A percentile compares a stretch with the other conserved stretches of the same genome.
Evolutionary conservation across 2,113 vertebrate genomes (phyloP).

Genomic region (Megaceryle torquata): DNA sequence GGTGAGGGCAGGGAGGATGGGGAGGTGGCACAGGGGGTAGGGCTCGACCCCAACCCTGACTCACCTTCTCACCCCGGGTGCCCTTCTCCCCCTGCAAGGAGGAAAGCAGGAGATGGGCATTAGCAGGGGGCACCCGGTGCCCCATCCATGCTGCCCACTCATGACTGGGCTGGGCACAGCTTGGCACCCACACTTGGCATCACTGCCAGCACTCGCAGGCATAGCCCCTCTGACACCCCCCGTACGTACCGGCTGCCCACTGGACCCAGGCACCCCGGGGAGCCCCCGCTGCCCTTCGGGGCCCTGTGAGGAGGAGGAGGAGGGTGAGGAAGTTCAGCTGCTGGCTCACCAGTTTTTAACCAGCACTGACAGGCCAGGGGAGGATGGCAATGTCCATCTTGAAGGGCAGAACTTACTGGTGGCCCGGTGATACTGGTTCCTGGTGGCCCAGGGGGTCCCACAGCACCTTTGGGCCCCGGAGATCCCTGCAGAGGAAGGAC

Average conservation of each 20-base stretch:
- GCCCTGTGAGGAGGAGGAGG: slow-evolving; percentile 59
- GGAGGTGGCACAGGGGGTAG: not conserved
- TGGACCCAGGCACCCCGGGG: slow-evolving; percentile 55
- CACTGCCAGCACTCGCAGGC: not conserved
- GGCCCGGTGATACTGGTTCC: slow-evolving; percentile 76
- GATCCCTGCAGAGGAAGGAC: slow-evolving; percentile 62
- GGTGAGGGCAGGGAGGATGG: not conserved
- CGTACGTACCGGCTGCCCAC: slow-evolving; percentile 65
- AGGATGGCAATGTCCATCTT: accelerated
- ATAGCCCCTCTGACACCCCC: too few relatives aligned
- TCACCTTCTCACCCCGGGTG: slow-evolving; percentile 88
- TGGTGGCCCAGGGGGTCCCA: slow-evolving; percentile 78
- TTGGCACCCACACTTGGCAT: not conserved
- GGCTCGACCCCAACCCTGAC: not conserved
- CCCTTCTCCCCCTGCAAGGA: slow-evolving; percentile 84
- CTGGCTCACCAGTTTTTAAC: accelerated
- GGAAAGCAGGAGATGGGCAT: not conserved
- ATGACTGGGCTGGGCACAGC: not conserved
- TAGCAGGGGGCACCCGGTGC: accelerated
- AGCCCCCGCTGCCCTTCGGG: slow-evolving; percentile 62
- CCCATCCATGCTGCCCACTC: not conserved
- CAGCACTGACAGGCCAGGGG: accelerated
- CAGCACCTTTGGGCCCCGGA: slow-evolving; percentile 75
- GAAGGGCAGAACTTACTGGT: slow-evolving; percentile 69
- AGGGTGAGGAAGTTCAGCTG: not conserved